Percentiles rank a stretch among this genome's conserved stretches.
phyloP scores from a whole-genome alignment of 2,113 vertebrate species.

The Albula goreensis region DNA sequence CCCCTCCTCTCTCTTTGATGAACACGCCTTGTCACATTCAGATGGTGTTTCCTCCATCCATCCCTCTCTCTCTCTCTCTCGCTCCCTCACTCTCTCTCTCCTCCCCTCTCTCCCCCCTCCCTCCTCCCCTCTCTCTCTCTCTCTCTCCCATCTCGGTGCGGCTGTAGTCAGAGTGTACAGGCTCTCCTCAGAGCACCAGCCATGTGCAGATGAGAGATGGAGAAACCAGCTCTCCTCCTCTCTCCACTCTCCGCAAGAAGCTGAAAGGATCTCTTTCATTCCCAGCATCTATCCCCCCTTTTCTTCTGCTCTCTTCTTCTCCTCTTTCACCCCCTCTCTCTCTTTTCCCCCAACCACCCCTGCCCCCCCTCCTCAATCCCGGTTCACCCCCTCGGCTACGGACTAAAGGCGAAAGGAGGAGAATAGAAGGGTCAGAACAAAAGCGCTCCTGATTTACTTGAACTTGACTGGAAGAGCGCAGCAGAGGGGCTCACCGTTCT shows the following conservation, averaged over 20 bases:
- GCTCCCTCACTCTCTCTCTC: slow-evolving; percentile 42
- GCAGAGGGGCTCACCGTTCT: neutral
- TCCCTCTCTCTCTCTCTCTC: slow-evolving; percentile 40
- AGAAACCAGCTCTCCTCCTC: slow-evolving; percentile 73
- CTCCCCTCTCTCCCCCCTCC: slow-evolving; percentile 28
- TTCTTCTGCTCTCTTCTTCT: slow-evolving; percentile 45
- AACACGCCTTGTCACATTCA: slow-evolving; percentile 80
- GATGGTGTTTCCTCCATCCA: slow-evolving; percentile 70
- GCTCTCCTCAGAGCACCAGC: slow-evolving; percentile 76
- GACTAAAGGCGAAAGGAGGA: neutral
- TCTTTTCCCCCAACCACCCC: neutral
- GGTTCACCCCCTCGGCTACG: neutral
- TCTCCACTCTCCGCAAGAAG: slow-evolving; percentile 73
- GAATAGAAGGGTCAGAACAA: slow-evolving; percentile 3
- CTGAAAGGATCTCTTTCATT: slow-evolving; percentile 72
- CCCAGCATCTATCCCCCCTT: slow-evolving; percentile 64
- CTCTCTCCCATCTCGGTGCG: neutral
- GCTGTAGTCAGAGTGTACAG: slow-evolving; percentile 76
- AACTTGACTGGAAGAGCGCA: slow-evolving; percentile 11
- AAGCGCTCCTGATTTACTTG: neutral
- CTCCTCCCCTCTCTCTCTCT: slow-evolving; percentile 35
- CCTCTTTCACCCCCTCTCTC: neutral
- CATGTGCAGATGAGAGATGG: slow-evolving; percentile 78
- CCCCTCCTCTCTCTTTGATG: slow-evolving; percentile 65
- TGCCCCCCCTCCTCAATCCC: neutral